Percentiles rank a stretch among this genome's conserved stretches.
Evolutionary conservation across 2,113 vertebrate genomes (phyloP).

Genomic region (Heterotis niloticus): DNA sequence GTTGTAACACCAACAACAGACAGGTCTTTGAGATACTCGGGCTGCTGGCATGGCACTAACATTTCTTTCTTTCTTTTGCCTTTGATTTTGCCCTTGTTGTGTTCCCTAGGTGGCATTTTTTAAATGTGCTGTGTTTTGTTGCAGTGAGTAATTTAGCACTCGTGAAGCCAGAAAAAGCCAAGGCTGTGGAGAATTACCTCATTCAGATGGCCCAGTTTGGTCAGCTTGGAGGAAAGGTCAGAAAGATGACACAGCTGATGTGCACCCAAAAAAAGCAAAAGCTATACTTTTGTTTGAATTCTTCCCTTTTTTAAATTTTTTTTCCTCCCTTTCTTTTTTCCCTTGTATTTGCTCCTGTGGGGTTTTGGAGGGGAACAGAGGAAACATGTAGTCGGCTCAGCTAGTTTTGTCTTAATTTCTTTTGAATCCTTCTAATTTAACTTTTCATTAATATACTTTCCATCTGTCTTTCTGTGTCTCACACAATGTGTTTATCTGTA

Average conservation of each 20-base stretch:
- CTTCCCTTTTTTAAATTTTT: no score
- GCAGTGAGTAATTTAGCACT: constrained; percentile 94
- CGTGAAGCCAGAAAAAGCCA: constrained; percentile 97
- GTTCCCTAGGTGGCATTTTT: constrained; percentile 4
- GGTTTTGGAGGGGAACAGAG: no score
- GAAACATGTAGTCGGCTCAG: no score
- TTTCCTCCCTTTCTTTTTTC: constrained; percentile 24
- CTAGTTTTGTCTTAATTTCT: no score
- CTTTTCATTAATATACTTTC: no score
- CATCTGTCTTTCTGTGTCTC: no score
- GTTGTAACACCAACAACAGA: no score
- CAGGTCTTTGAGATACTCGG: no score
- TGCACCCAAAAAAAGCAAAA: background rate
- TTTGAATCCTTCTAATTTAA: no score
- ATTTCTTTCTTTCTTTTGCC: constrained; percentile 22
- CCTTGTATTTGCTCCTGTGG: constrained; percentile 9
- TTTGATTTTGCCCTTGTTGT: background rate
- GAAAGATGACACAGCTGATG: constrained; percentile 16
- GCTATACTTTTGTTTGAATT: background rate
- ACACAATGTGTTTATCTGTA: no score
- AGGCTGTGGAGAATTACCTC: constrained; percentile 94
- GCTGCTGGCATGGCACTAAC: no score
- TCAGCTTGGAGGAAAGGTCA: constrained; percentile 88
- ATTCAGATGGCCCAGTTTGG: constrained; percentile 94
- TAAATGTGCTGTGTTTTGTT: constrained; percentile 30